Evolutionary conservation across 2,888 invertebrate genomes (phyloP).

Genomic region (Dasysyrphus albostriatus): DNA sequence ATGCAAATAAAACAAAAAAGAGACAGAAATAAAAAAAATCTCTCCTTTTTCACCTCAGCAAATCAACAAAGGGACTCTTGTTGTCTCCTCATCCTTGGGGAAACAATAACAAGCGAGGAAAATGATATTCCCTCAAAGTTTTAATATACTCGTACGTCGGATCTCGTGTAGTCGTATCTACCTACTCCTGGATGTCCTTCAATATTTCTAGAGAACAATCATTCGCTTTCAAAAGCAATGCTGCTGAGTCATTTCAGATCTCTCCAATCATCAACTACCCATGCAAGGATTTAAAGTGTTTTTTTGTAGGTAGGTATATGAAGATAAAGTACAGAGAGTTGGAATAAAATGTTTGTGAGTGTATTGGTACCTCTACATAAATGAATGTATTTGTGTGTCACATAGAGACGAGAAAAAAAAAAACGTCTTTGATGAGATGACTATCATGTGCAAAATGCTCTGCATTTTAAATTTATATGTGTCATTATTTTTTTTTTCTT

Average conservation of each 20-base stretch:
- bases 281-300: slow-evolving; percentile 61
- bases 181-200: slow-evolving; percentile 60
- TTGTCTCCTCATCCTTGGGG: slow-evolving; percentile 40
- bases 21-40: neutral
- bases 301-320: neutral
- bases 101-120: slow-evolving; percentile 49
- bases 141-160: neutral
- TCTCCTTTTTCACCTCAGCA: slow-evolving; percentile 53
- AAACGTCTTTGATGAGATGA: slow-evolving; percentile 63
- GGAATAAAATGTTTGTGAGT: slow-evolving; percentile 7
- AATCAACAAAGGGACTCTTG: slow-evolving; percentile 60
- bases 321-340: neutral
- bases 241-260: slow-evolving; percentile 61
- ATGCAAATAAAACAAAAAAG: slow-evolving; percentile 12
- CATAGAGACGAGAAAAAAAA: neutral
- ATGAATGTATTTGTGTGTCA: slow-evolving; percentile 1
- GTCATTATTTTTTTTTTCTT: slow-evolving; percentile 31
- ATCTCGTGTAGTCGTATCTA: neutral
- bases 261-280: slow-evolving; percentile 68
- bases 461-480: slow-evolving; percentile 64
- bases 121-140: slow-evolving; percentile 59
- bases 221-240: slow-evolving; percentile 59
- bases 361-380: neutral
- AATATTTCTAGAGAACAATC: slow-evolving; percentile 59
- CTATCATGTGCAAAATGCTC: slow-evolving; percentile 64